Base-by-base conservation (phyloP, 2,797 vertebrate species). In the Fundulus diaphanus region DNA sequence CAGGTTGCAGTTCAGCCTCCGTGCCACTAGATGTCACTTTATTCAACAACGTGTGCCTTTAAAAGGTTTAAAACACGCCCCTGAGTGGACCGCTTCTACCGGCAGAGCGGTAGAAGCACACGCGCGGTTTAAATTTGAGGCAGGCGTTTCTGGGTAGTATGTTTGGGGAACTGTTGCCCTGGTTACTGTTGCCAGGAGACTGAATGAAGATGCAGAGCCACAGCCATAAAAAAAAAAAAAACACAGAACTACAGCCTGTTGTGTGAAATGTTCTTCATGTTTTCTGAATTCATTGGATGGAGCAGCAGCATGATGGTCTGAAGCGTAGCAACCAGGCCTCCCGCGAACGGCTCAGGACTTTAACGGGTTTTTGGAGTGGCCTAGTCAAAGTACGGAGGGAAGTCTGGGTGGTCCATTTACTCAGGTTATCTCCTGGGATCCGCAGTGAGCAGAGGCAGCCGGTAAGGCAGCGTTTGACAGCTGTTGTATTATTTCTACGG, bases 1-100 rank as follows among this genome's bases (percentile, higher is more conserved):
- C 4, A 63, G 40, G 12, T 44, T 29, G 63, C 63, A 67, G 37
- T 44, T 67, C 37, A 44, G 6, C 40, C 37, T 67, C 27, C 2
- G 7, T n/a, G 44, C 37, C 63, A 67, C 63, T 42, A 44, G 63
- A 44, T 67, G 63, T 67, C 63, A 67, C 63, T 44, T 67, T 67
- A 18, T 29, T 15, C 37, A 16, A 7, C 7, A 44, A 29, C 3
- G 18, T 44, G 13, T 12, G 27, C 40, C 40, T 44, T 67, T 67
- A 67, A 67, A 67, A 0, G 16, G 15, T 3, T 27, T 8, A 66
- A 44, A 27, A 7, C 24, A 44, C 12, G n/a, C n/a, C n/a, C n/a
- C n/a, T n/a, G n/a, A n/a, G n/a, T n/a, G n/a, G n/a, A n/a, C n/a
- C n/a, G n/a, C n/a, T n/a, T n/a, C n/a, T n/a, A n/a, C n/a, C n/a